These are phyloP conservation scores for Alca torda DNA, from an alignment of 2,797 vertebrate species.

Conservation along the genomic window DNA sequence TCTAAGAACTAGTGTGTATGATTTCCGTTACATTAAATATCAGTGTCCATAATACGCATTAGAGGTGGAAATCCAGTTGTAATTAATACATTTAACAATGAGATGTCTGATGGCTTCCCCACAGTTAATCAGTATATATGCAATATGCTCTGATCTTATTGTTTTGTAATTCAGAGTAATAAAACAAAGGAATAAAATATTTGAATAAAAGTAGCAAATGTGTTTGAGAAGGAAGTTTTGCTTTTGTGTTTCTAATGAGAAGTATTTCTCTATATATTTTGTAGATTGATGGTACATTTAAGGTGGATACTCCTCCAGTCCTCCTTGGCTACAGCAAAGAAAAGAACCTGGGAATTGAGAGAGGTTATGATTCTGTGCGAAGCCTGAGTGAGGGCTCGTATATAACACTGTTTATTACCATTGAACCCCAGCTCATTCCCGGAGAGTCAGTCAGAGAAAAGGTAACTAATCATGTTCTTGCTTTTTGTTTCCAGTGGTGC, in stretches of 20 bases:
- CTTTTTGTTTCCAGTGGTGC: not conserved
- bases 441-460: slow-evolving; percentile 91
- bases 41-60: not conserved
- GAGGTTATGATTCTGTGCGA: slow-evolving; percentile 80
- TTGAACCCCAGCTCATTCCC: slow-evolving; percentile 92
- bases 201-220: not conserved
- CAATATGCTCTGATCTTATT: not conserved
- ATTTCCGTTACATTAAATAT: not conserved
- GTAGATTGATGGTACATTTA: slow-evolving; percentile 96
- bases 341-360: slow-evolving; percentile 74
- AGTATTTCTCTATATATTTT: not conserved
- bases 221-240: not conserved
- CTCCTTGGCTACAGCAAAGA: slow-evolving; percentile 96
- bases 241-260: not conserved
- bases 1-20: not conserved
- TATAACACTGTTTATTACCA: slow-evolving; percentile 92
- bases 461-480: slow-evolving; percentile 70
- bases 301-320: slow-evolving; percentile 88
- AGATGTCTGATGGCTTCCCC: not conserved
- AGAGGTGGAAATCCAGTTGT: not conserved
- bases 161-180: not conserved
- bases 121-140: not conserved
- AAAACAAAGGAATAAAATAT: not conserved
- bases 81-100: not conserved
- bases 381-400: slow-evolving; percentile 88